phyloP scores from a whole-genome alignment of 2,113 vertebrate genomes.

The Carassius carassius region DNA sequence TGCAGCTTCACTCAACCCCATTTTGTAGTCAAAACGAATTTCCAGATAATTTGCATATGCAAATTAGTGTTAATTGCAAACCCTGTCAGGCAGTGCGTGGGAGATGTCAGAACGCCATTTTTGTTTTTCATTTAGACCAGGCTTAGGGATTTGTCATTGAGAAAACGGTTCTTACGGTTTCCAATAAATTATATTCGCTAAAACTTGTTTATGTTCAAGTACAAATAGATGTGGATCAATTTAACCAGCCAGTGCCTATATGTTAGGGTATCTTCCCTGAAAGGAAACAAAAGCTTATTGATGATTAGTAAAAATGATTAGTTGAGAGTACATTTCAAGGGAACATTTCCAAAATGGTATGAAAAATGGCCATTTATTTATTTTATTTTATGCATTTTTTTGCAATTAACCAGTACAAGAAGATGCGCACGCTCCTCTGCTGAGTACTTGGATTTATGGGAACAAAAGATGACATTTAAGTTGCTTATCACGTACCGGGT shows the following conservation, averaged over 20 bases:
- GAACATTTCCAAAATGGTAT: not conserved
- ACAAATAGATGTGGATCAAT: not conserved
- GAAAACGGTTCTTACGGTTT: not conserved
- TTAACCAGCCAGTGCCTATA: not conserved
- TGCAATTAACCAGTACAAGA: not conserved
- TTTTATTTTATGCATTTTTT: too few species aligned
- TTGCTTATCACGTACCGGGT: constrained; percentile 86
- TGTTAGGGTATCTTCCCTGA: not conserved
- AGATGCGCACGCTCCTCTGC: not conserved
- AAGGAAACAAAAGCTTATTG: not conserved
- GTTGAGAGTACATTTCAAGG: not conserved
- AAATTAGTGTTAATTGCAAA: constrained; percentile 89
- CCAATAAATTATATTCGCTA: not conserved
- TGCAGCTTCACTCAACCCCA: constrained; percentile 57
- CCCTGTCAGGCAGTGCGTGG: constrained; percentile 72
- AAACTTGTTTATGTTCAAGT: not conserved
- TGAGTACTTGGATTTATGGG: constrained; percentile 71
- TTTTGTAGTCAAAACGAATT: constrained; percentile 82
- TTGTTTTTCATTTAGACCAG: constrained; percentile 63
- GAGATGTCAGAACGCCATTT: constrained; percentile 72
- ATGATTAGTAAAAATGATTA: not conserved
- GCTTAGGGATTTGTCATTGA: constrained; percentile 47
- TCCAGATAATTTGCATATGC: constrained; percentile 87
- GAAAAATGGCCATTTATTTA: not conserved
- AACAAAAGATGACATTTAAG: constrained; percentile 87